A percentile compares a stretch with the other conserved stretches of the same genome.
phyloP scores from a whole-genome alignment of 2,113 vertebrate genomes.

The Pyxicephalus adspersus region DNA sequence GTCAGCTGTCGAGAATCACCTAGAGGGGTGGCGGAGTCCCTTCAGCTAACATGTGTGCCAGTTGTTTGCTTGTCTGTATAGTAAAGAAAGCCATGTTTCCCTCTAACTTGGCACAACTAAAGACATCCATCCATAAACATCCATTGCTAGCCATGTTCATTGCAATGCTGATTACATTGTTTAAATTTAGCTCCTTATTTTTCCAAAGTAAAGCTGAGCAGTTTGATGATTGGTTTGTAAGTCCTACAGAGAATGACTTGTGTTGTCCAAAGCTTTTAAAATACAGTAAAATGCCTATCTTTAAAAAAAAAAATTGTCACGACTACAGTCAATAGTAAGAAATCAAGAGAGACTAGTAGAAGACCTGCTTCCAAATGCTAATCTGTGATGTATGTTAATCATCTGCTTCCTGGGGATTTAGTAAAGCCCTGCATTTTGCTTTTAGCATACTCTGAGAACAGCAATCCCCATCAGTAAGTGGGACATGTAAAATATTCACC shows the following conservation, averaged over 20 bases:
- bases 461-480: constrained; percentile 48
- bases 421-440: constrained; percentile 51
- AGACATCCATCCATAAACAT: too few species aligned
- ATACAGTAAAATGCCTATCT: background rate
- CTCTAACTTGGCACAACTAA: too few species aligned
- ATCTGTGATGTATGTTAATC: constrained; percentile 53
- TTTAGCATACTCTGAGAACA: constrained; percentile 38
- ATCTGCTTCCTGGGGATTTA: constrained; percentile 56
- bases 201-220: background rate
- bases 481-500: constrained; percentile 43
- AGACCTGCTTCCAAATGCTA: constrained; percentile 42
- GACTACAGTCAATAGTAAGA: constrained; percentile 13
- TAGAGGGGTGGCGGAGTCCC: too few species aligned
- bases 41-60: too few species aligned
- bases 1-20: too few species aligned
- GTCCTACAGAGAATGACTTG: background rate
- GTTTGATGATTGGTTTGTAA: background rate
- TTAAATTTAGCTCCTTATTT: too few species aligned
- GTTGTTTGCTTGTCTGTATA: too few species aligned
- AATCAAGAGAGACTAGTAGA: constrained; percentile 21
- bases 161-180: too few species aligned
- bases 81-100: too few species aligned
- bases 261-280: background rate
- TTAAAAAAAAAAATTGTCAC: constrained; percentile 26
- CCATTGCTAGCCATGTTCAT: too few species aligned